Evolutionary conservation across 1,140 invertebrate species (phyloP).

Genomic region (Brachionus manjavacas): DNA sequence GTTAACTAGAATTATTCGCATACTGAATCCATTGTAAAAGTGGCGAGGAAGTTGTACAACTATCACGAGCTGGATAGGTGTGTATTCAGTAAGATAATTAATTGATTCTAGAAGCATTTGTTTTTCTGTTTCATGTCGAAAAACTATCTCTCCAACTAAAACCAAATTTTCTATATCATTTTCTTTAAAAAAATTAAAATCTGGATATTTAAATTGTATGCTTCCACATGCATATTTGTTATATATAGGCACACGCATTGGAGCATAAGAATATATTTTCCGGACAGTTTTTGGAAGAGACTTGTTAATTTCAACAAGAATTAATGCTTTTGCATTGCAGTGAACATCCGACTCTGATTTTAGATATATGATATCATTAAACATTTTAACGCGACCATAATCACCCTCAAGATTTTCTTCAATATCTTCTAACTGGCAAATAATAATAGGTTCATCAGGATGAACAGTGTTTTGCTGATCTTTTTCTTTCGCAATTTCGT

Average conservation of each 20-base stretch:
- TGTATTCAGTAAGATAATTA: background rate
- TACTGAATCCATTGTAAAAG: background rate
- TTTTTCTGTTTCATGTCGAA: background rate
- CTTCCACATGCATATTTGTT: background rate
- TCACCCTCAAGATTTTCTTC: background rate
- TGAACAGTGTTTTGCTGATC: background rate
- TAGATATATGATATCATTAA: background rate
- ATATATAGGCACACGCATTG: background rate
- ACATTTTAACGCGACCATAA: background rate
- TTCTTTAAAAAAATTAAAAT: background rate
- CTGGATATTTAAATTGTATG: background rate
- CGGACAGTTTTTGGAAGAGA: background rate
- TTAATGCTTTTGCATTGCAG: background rate
- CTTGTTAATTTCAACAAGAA: background rate
- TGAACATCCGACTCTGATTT: background rate
- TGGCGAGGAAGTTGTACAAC: background rate
- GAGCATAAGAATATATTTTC: background rate
- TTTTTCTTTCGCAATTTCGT: background rate
- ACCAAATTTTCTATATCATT: background rate
- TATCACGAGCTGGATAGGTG: background rate
- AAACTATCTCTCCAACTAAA: background rate
- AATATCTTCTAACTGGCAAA: background rate
- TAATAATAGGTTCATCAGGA: background rate
- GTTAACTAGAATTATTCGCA: background rate
- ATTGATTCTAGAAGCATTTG: background rate